These are phyloP conservation scores for Drosophila algonquin DNA, from an alignment of 2,888 invertebrate species.

Conservation along the genomic window DNA sequence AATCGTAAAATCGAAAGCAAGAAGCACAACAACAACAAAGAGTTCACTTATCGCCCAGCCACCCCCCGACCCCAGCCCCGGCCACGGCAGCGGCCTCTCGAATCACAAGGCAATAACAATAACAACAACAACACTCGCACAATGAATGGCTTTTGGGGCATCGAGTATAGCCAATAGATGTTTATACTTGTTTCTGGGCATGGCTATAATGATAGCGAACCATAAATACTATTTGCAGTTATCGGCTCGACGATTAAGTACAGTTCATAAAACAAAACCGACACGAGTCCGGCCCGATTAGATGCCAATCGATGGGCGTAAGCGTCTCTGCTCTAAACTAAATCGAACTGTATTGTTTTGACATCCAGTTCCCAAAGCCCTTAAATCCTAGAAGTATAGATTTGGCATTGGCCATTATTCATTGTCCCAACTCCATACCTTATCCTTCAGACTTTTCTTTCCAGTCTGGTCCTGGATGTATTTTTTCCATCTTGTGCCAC, in stretches of 20 bases:
- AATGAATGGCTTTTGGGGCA: neutral
- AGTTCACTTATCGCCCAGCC: constrained; percentile 37
- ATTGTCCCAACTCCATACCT: too few species aligned
- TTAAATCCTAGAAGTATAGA: neutral
- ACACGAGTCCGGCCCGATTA: constrained; percentile 30
- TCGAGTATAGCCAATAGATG: constrained; percentile 30
- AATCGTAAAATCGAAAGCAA: constrained; percentile 44
- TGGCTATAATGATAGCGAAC: constrained; percentile 44
- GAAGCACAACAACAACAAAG: constrained; percentile 22
- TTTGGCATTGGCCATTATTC: too few species aligned
- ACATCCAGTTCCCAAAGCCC: neutral
- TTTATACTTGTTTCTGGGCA: constrained; percentile 47
- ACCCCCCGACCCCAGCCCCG: neutral
- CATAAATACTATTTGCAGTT: constrained; percentile 53
- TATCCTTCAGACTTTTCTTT: too few species aligned
- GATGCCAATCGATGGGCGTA: constrained; percentile 13
- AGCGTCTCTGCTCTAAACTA: neutral
- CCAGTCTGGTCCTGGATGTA: too few species aligned
- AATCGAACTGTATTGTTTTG: neutral
- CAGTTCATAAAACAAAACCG: constrained; percentile 52
- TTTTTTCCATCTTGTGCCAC: too few species aligned
- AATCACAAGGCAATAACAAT: constrained; percentile 5
- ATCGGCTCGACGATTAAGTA: constrained; percentile 59
- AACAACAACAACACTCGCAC: neutral
- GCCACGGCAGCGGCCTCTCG: neutral